Evolutionary conservation across 2,888 invertebrate genomes (phyloP).

Genomic region (Psococerastis gibbosa): DNA sequence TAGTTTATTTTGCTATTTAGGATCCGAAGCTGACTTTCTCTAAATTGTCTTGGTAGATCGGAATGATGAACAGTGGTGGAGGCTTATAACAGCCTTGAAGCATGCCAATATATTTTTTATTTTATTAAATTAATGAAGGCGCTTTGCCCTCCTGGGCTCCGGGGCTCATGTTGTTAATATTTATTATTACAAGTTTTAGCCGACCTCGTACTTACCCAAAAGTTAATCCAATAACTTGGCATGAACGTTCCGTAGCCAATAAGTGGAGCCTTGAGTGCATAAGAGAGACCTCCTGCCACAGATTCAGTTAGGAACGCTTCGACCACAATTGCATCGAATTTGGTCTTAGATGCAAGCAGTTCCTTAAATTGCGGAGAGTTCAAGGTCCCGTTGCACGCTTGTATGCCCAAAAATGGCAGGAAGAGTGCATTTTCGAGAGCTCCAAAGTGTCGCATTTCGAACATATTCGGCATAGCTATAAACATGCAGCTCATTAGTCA

Average conservation of each 20-base stretch:
- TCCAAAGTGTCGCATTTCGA: background rate
- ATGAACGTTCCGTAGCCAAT: constrained; percentile 3
- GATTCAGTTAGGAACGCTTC: background rate
- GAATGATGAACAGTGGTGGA: background rate
- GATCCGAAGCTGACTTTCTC: no score
- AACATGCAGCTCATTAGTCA: no score
- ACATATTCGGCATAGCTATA: background rate
- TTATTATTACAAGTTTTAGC: no score
- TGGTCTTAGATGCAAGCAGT: background rate
- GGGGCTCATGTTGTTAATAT: no score
- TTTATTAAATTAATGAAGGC: background rate
- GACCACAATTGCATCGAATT: background rate
- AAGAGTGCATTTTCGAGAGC: background rate
- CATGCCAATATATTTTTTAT: background rate
- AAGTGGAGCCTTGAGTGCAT: background rate
- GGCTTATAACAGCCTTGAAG: background rate
- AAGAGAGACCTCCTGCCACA: background rate
- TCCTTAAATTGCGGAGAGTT: background rate
- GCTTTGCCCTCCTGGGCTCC: no score
- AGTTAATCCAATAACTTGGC: constrained; percentile 5
- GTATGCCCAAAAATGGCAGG: background rate
- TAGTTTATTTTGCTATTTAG: background rate
- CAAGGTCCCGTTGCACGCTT: background rate
- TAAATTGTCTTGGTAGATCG: background rate
- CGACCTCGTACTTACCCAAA: constrained; percentile 1